Base-by-base conservation (phyloP, 2,888 invertebrate species). In the Drosophila algonquin region DNA sequence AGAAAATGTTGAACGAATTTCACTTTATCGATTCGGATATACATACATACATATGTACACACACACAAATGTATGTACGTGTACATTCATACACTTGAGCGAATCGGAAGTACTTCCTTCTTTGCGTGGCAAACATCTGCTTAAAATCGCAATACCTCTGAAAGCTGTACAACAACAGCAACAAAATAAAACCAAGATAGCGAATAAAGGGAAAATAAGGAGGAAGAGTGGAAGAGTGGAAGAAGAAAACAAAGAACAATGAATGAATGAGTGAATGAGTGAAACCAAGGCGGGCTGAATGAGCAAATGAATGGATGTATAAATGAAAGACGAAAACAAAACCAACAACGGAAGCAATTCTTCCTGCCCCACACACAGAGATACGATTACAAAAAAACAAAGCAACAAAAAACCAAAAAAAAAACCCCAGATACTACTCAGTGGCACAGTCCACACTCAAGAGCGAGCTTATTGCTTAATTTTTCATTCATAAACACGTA, bases 401-500 rank as follows among this genome's bases (percentile, higher is more conserved):
- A 24, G 0, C n/a, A 24, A 21, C 21, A 21, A 21, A 21, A 21
- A n/a, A n/a, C n/a, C 21, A 3, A 3, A 21, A 21, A 21, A 24
- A 4, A 24, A 24, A 24, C 24, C 24, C 5, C 69, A 54, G 40
- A 47, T 48, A 44, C 52, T 53, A 55, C 16, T 6, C 55, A 46
- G 54, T 40, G 44, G 65, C 69, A 52, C 48, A 64, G 40, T 21
- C 35, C 24, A 56, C 35, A 35, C 44, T 63, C 53, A 62, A 67
- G 77, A 83, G 89, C 88, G 77, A 83, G 89, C 88, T 88, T 88
- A 89, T 86, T 88, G 82, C 85, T 85, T 87, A 89, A 87, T 90
- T 87, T 87, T 85, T 87, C 87, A 87, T 87, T 87, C 90, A 89
- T 87, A 85, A 87, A 90, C 87, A 90, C 82, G 90, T 85, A 75